Percentiles rank a stretch among this genome's conserved stretches.
Conservation (phyloP, 2,797 vertebrate genomes). For the Cirrhinus molitorella region DNA sequence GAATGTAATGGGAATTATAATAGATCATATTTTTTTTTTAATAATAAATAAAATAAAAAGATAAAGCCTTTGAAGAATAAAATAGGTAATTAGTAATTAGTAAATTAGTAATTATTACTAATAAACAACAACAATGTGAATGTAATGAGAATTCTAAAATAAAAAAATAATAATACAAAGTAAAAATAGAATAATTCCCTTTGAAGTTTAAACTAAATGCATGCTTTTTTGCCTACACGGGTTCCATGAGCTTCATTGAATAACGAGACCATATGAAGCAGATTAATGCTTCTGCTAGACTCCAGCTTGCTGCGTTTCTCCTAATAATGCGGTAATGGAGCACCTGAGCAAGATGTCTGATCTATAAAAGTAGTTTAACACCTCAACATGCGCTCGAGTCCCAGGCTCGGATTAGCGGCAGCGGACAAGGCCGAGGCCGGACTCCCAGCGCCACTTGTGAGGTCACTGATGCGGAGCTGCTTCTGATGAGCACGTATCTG, state of each 20-base stretch:
- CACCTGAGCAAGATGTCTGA: background rate
- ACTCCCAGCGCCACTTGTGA: background rate
- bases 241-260: background rate
- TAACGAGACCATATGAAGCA: background rate
- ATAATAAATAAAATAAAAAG: no score
- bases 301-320: background rate
- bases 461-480: slow-evolving; percentile 3
- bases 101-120: no score
- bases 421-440: background rate
- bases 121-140: no score
- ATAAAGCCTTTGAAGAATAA: no score
- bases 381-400: slow-evolving; percentile 3
- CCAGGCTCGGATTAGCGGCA: background rate
- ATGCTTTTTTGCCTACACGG: no score
- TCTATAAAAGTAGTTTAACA: background rate
- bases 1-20: no score
- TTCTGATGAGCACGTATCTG: slow-evolving; percentile 56
- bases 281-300: slow-evolving; percentile 21
- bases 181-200: no score
- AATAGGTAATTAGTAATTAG: no score
- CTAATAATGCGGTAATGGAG: slow-evolving; percentile 34
- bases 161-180: no score
- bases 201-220: no score
- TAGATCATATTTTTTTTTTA: no score
- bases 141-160: no score